Evolutionary conservation across 2,113 vertebrate species (phyloP).

Genomic region (Anoura caudifer): DNA sequence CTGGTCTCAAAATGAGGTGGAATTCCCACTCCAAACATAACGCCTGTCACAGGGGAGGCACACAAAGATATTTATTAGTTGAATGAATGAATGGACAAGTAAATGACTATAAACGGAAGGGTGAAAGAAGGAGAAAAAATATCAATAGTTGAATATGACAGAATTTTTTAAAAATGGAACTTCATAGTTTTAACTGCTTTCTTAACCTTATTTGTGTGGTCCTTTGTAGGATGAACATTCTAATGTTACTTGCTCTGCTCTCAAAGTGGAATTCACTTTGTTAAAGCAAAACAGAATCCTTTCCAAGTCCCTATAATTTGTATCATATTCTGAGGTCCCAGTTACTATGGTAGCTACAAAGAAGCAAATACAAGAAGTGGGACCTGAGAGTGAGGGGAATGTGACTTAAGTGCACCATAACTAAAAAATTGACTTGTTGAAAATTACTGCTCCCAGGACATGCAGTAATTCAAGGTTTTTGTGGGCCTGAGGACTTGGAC

Average conservation of each 20-base stretch:
- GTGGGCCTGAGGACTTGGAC: constrained; percentile 51
- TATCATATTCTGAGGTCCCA: constrained; percentile 24
- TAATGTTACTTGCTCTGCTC: constrained; percentile 21
- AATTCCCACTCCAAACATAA: background rate
- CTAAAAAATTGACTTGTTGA: constrained; percentile 32
- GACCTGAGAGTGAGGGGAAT: background rate
- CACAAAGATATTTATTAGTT: background rate
- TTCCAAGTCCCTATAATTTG: constrained; percentile 21
- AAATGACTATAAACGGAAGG: background rate
- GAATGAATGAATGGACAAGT: constrained; percentile 6
- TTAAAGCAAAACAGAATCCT: constrained; percentile 6
- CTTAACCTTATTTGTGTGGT: constrained; percentile 6
- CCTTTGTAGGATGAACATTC: constrained; percentile 38
- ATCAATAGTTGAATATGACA: background rate
- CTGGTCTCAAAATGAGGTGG: background rate
- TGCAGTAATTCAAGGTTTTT: constrained; percentile 47
- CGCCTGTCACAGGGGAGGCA: background rate
- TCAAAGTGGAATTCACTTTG: constrained; percentile 29
- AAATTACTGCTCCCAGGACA: constrained; percentile 47
- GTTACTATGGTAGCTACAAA: constrained; percentile 65
- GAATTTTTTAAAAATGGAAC: constrained; percentile 1
- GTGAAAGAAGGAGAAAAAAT: background rate
- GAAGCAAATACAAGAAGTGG: constrained; percentile 47
- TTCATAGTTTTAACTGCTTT: constrained; percentile 33
- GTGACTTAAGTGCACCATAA: constrained; percentile 46